A percentile compares a stretch with the other conserved stretches of the same genome.
Conservation (phyloP, 1,140 invertebrate species). For the Mylabris phalerata region DNA sequence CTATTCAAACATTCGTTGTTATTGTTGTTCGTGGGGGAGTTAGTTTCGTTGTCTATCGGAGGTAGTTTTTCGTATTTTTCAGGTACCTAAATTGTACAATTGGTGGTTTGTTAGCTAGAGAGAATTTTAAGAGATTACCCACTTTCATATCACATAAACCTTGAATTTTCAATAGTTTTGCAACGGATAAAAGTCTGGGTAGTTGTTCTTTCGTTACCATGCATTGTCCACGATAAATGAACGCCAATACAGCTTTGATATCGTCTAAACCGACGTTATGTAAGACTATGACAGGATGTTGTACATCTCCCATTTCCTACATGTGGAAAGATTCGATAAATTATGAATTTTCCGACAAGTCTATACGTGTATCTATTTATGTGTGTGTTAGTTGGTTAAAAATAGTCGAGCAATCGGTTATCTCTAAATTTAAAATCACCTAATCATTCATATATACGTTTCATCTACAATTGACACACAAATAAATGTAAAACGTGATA, state of each 20-base stretch:
- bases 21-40: neutral
- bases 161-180: slow-evolving; percentile 77
- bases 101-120: neutral
- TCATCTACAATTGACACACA: too few species aligned
- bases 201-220: slow-evolving; percentile 78
- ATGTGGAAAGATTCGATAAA: neutral
- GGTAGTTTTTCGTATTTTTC: slow-evolving; percentile 4
- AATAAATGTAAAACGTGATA: neutral
- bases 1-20: too few species aligned
- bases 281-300: slow-evolving; percentile 77
- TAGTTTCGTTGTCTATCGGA: slow-evolving; percentile 9
- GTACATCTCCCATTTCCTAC: slow-evolving; percentile 30
- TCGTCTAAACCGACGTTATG: slow-evolving; percentile 73
- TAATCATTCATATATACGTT: neutral
- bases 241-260: slow-evolving; percentile 74
- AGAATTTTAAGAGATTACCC: slow-evolving; percentile 11
- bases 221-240: slow-evolving; percentile 90
- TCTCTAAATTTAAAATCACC: neutral
- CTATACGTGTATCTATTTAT: neutral
- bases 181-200: slow-evolving; percentile 71
- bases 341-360: neutral
- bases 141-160: slow-evolving; percentile 78
- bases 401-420: slow-evolving; percentile 2
- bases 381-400: slow-evolving; percentile 1
- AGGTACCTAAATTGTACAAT: slow-evolving; percentile 14